These are phyloP conservation scores for Strigamia maritima DNA, from an alignment of 2,888 invertebrate genomes.

Conservation along the genomic window DNA sequence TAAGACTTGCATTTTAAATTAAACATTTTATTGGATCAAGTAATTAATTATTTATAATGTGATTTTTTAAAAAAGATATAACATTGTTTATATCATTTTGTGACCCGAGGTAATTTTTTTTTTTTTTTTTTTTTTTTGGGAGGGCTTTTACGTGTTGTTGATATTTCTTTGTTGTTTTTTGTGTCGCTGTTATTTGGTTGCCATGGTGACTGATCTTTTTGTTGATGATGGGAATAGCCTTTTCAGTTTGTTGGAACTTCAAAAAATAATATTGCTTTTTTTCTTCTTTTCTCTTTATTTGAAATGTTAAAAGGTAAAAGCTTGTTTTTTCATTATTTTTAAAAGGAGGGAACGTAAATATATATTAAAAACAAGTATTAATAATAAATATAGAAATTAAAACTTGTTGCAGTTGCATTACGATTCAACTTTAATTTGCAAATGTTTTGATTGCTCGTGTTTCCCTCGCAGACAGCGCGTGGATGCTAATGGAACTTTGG, in stretches of 20 bases:
- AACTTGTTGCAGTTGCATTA: not conserved
- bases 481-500: slow-evolving; percentile 20
- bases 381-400: not conserved
- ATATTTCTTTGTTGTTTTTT: not conserved
- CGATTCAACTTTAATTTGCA: slow-evolving; percentile 28
- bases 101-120: not conserved
- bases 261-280: not conserved
- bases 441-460: slow-evolving; percentile 31
- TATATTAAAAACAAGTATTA: not conserved
- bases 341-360: not conserved
- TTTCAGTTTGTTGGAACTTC: not conserved
- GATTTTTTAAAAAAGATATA: not conserved
- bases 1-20: not conserved
- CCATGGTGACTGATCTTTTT: slow-evolving; percentile 19
- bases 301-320: not conserved
- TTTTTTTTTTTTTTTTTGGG: not conserved
- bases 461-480: slow-evolving; percentile 15
- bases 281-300: not conserved
- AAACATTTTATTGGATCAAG: not conserved
- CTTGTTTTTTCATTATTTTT: not conserved
- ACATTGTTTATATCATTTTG: too few species aligned
- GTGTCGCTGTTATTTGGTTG: not conserved
- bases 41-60: not conserved
- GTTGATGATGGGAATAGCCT: slow-evolving; percentile 30
- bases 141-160: not conserved